A percentile compares a stretch with the other conserved stretches of the same genome.
These are phyloP conservation scores for Tetragonula clypearis DNA, from an alignment of 1,140 invertebrate genomes.

Conservation along the genomic window DNA sequence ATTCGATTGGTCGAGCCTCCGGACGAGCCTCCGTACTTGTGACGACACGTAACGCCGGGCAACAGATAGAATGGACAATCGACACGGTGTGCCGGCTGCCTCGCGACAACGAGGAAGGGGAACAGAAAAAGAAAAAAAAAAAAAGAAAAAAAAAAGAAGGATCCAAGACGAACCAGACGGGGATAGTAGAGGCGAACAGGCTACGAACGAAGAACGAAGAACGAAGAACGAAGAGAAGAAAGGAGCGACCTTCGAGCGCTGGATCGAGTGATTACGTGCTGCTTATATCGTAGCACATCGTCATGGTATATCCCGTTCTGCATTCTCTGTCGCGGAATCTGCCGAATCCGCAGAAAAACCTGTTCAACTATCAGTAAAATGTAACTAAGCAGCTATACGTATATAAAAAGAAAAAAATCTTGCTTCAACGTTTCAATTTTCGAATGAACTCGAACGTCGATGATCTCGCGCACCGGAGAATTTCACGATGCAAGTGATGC, in stretches of 20 bases:
- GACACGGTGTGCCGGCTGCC: neutral
- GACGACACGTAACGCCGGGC: slow-evolving; percentile 42
- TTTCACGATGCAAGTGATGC: no score
- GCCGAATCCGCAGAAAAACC: neutral
- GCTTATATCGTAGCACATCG: neutral
- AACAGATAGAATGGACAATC: slow-evolving; percentile 7
- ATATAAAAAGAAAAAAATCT: no score
- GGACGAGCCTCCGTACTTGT: slow-evolving; percentile 68
- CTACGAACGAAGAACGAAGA: neutral
- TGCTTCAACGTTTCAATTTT: no score
- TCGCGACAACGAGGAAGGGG: neutral
- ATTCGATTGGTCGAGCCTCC: slow-evolving; percentile 65
- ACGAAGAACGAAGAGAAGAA: slow-evolving; percentile 23
- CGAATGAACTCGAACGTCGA: neutral
- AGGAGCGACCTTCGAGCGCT: slow-evolving; percentile 44
- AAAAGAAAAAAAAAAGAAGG: slow-evolving; percentile 22
- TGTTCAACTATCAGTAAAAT: neutral
- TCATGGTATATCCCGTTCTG: neutral
- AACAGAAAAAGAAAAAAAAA: neutral
- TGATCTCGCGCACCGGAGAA: no score
- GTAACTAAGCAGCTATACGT: neutral
- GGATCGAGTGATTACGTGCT: slow-evolving; percentile 21
- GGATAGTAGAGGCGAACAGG: neutral
- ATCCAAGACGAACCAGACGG: slow-evolving; percentile 2
- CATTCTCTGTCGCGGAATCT: neutral